Evolutionary conservation across 2,113 vertebrate species (phyloP), one percentile per base, ranked within the genome.

Genomic region (Saiga tatarica): DNA sequence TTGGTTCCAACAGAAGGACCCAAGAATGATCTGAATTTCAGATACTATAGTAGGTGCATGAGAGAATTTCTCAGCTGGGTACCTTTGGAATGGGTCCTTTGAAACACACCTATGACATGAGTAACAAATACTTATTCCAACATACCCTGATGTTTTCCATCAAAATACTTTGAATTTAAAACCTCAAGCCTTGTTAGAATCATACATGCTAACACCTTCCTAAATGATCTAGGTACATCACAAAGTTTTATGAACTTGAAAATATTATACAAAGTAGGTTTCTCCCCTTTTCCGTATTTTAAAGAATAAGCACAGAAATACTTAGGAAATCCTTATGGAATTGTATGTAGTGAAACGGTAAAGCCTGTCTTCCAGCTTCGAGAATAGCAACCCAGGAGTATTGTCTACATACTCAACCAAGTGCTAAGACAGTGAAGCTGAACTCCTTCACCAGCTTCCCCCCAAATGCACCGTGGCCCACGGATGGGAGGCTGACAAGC

Each of bases 251-350:
- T 21, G 45, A 87, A 85, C 39, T 78, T 91, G 7, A 55, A 92
- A 83, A 59, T 33, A 30, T 16, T 33, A 26, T 26, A 50, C 11
- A 55, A 45, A 25, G 7, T 25, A 59, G 42, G 64, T 85, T 60
- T 62, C 28, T 39, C 16, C 33, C 23, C 30, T 76, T 67, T 64
- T n/a, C 50, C 42, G 0, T 67, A 74, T 60, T 95, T 94, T 23
- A 87, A 87, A 82, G 23, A 92, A 76, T 42, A 94, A 90, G 87
- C 28, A 52, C 19, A 23, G 19, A 19, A 26, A 36, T 42, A 55
- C 47, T 91, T 45, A 62, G 89, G 52, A 95, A 86, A 5, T 21
- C 59, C 52, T 97, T 59, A 64, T 2, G 13, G 82, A 71, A 82
- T 45, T 53, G 14, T 87, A 30, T 67, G 14, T 42, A 78, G 21